Conservation (phyloP, 2,797 vertebrate genomes). For the Odontamblyopus lacepedii region DNA sequence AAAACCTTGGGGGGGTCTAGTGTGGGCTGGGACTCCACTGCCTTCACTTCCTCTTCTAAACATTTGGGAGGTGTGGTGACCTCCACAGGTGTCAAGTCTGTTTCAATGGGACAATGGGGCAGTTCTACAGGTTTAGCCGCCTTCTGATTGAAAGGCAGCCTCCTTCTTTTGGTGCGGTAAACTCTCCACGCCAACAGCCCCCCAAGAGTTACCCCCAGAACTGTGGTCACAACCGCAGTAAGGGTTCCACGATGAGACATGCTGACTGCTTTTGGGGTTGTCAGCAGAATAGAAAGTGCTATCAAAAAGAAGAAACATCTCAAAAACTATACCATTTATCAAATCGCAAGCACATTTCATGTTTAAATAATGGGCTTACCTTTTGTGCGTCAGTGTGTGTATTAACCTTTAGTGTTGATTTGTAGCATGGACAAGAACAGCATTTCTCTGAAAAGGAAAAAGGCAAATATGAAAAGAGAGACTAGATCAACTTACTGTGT, state of each 20-base stretch:
- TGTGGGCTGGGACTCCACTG: slow-evolving; percentile 34
- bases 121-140: slow-evolving; percentile 38
- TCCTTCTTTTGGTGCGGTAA: slow-evolving; percentile 75
- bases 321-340: background rate
- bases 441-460: slow-evolving; percentile 39
- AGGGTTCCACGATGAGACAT: slow-evolving; percentile 86
- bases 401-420: slow-evolving; percentile 19
- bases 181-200: slow-evolving; percentile 88
- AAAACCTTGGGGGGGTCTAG: slow-evolving; percentile 22
- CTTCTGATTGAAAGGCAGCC: slow-evolving; percentile 56
- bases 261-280: slow-evolving; percentile 12
- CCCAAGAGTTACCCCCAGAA: slow-evolving; percentile 85
- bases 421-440: slow-evolving; percentile 16
- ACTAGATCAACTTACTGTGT: too few relatives aligned
- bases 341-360: background rate
- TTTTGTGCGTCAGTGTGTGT: slow-evolving; percentile 36
- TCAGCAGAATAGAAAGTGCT: slow-evolving; percentile 20
- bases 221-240: slow-evolving; percentile 79
- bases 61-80: background rate
- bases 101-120: slow-evolving; percentile 14
- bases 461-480: background rate
- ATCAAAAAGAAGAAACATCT: slow-evolving; percentile 1
- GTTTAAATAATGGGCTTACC: slow-evolving; percentile 23
- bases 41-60: slow-evolving; percentile 20
- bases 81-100: slow-evolving; percentile 4